Conservation (phyloP, 2,113 vertebrate species). For the Illadopsis cleaveri region DNA sequence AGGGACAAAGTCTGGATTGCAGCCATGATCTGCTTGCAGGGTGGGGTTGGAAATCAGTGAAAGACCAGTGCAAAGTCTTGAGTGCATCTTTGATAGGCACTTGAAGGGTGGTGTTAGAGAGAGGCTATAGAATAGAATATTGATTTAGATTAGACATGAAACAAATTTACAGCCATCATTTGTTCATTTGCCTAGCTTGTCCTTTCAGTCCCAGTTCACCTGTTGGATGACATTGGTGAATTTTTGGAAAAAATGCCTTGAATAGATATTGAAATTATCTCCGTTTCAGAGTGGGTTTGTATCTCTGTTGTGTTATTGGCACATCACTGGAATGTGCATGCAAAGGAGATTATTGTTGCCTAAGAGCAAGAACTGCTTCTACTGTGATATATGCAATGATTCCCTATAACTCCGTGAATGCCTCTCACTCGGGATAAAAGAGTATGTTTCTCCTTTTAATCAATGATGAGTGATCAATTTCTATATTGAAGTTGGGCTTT, state of each 20-base stretch:
- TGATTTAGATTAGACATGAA: neutral
- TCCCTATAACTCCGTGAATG: neutral
- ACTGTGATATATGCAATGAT: rapidly evolving
- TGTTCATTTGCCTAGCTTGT: neutral
- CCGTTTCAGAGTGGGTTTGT: neutral
- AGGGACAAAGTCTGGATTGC: conserved; percentile 11
- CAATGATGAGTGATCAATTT: neutral
- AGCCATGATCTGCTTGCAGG: neutral
- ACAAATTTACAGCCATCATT: rapidly evolving
- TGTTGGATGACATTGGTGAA: neutral
- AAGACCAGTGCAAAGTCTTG: conserved; percentile 24
- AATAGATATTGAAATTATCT: neutral
- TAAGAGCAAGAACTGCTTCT: neutral
- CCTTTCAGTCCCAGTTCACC: neutral
- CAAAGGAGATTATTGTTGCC: neutral
- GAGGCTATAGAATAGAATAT: neutral
- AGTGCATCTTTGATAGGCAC: neutral
- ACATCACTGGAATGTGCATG: neutral
- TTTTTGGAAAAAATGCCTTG: neutral
- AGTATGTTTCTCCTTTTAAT: neutral
- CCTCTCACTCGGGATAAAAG: neutral
- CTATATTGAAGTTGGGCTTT: neutral
- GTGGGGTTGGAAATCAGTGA: neutral
- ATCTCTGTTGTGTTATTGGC: neutral
- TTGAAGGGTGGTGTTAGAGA: neutral